Percentiles rank a stretch among this genome's conserved stretches.
Evolutionary conservation across 2,113 vertebrate species (phyloP).

Genomic region (Galemys pyrenaicus): DNA sequence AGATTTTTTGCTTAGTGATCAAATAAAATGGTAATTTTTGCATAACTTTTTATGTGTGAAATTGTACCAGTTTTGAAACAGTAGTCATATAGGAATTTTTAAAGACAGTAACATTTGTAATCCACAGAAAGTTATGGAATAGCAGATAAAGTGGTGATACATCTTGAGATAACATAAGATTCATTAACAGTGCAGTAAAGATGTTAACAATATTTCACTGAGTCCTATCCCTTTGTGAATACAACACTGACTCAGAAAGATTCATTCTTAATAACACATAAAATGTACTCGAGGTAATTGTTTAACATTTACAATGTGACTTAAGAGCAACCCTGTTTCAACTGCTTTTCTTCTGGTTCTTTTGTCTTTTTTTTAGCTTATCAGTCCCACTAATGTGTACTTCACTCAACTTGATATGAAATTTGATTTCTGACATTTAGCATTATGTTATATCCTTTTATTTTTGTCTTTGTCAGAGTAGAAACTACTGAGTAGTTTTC

Average conservation of each 20-base stretch:
- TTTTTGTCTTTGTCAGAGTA: conserved; percentile 21
- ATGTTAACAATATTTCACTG: conserved; percentile 34
- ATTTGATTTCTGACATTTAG: background rate
- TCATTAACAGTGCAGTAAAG: conserved; percentile 45
- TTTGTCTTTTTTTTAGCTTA: background rate
- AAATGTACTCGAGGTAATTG: background rate
- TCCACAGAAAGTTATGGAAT: conserved; percentile 25
- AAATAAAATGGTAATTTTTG: conserved; percentile 27
- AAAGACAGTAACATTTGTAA: conserved; percentile 37
- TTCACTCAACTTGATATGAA: background rate
- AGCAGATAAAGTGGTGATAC: background rate
- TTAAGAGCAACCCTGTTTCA: background rate
- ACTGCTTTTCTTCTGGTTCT: background rate
- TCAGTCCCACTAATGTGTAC: background rate
- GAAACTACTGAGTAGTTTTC: no score
- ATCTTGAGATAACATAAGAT: conserved; percentile 38
- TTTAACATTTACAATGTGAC: background rate
- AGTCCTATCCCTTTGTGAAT: background rate
- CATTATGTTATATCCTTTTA: background rate
- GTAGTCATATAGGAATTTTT: conserved; percentile 33
- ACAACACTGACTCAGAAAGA: background rate
- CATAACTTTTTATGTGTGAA: background rate
- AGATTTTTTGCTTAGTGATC: background rate
- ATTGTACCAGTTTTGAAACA: conserved; percentile 38
- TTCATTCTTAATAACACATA: conserved; percentile 16